Evolutionary conservation across 2,113 vertebrate genomes (phyloP), one percentile per base, ranked within the genome.

Genomic region (Nothoprocta perdicaria): DNA sequence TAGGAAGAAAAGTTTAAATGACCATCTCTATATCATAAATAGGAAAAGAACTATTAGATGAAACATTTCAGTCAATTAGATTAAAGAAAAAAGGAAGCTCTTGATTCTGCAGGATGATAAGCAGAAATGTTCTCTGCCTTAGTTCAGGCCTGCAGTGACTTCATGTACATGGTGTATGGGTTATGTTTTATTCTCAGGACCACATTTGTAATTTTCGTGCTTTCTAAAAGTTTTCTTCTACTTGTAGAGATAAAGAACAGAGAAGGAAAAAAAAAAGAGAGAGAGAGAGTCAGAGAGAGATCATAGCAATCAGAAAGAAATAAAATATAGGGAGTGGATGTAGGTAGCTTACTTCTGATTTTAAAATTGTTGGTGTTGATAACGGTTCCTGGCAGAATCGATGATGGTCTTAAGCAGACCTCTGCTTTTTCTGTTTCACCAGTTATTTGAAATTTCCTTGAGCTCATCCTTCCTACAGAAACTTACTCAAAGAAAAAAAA

Each of bases 161-260:
- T 62, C 5, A 41, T 24, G 12, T 52, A 50, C 14, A 13, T 60
- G 57, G 3, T 31, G 4, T 45, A 16, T 0, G 0, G 5, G 29
- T 52, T 57, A 13, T 35, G 73, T 88, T 76, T 50, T 13, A n/a
- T n/a, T 15, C 58, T 50, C 7, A 29, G 23, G 53, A 45, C 19
- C 13, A 9, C 7, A 45, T 23, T 55, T 26, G 6, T 21, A 12
- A 8, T 41, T 90, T 18, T 16, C 65, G 10, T 52, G 5, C 12
- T 65, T 61, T 16, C 27, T 72, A 61, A 93, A 94, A 10, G 6
- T 14, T 50, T 57, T 35, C 7, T 16, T 58, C 16, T 84, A 19
- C 29, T 33, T 57, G 23, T 3, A 52, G 23, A 2, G 21, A 31
- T 57, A 48, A 2, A 29, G 14, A 53, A 68, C 3, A 3, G 22